A percentile compares a stretch with the other conserved stretches of the same genome.
Evolutionary conservation across 2,888 invertebrate species (phyloP).

Genomic region (Orthosia cruda): DNA sequence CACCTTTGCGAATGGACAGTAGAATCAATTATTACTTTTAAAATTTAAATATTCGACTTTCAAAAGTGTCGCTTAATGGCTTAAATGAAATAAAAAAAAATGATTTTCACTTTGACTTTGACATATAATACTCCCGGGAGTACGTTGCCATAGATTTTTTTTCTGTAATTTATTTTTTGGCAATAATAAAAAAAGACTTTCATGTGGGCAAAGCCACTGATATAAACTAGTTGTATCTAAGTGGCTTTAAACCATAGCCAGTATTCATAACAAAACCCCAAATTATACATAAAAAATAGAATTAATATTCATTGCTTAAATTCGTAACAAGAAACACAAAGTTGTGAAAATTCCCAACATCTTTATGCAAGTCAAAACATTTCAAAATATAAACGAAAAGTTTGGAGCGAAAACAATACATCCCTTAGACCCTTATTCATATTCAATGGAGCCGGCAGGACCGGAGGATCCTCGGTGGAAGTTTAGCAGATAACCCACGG

Average conservation of each 20-base stretch:
- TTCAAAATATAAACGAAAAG: conserved; percentile 62
- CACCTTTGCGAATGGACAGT: no score
- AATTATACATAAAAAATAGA: conserved; percentile 28
- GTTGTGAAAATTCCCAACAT: conserved; percentile 49
- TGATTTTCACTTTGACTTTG: no score
- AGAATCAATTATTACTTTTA: no score
- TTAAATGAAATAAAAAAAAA: no score
- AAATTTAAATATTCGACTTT: no score
- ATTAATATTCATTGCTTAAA: conserved; percentile 48
- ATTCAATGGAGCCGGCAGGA: conserved; percentile 74
- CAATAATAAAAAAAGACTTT: no score
- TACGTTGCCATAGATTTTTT: no score
- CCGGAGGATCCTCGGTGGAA: conserved; percentile 38
- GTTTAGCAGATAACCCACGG: conserved; percentile 58
- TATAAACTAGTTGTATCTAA: background rate
- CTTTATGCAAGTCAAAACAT: conserved; percentile 58
- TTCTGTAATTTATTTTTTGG: no score
- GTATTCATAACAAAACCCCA: conserved; percentile 14
- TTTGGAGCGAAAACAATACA: conserved; percentile 66
- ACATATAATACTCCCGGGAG: no score
- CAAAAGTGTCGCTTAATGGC: no score
- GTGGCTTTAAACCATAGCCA: background rate
- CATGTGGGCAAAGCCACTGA: no score
- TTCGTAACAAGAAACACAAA: conserved; percentile 49
- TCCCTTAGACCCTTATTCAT: conserved; percentile 74